Percentiles rank a stretch among this genome's conserved stretches.
Conservation (phyloP, 2,113 vertebrate genomes). For the Nothobranchius furzeri region DNA sequence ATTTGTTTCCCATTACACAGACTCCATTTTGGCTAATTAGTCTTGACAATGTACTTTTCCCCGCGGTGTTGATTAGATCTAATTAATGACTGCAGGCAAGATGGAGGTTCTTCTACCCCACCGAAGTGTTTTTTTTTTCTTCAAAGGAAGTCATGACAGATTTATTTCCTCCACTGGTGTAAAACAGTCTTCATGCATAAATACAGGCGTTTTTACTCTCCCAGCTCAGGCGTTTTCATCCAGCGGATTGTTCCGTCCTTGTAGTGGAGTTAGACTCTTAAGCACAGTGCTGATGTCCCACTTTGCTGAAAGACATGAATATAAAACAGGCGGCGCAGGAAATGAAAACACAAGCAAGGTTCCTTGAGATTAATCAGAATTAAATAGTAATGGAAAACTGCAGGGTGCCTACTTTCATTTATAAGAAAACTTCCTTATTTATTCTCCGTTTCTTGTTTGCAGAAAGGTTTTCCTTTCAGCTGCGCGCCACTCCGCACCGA, state of each 20-base stretch:
- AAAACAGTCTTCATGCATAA: too few species aligned
- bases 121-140: conserved; percentile 36
- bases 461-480: conserved; percentile 8
- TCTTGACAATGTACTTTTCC: conserved; percentile 67
- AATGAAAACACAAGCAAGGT: too few species aligned
- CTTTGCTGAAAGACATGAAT: too few species aligned
- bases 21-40: conserved; percentile 73
- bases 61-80: conserved; percentile 71
- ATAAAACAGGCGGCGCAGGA: conserved; percentile 19
- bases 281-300: too few species aligned
- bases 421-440: too few species aligned
- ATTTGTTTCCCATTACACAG: conserved; percentile 72
- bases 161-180: too few species aligned
- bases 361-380: conserved; percentile 17
- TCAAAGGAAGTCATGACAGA: too few species aligned
- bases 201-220: too few species aligned
- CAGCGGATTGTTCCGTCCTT: too few species aligned
- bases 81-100: conserved; percentile 75
- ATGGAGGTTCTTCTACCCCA: conserved; percentile 49
- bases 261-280: too few species aligned
- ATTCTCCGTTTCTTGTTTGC: background rate
- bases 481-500: conserved; percentile 28
- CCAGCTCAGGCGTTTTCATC: too few species aligned
- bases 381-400: conserved; percentile 2
- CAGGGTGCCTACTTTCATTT: too few species aligned